Percentiles rank a stretch among this genome's conserved stretches.
Evolutionary conservation across 2,888 invertebrate species (phyloP).

Genomic region (Acanthosepion esculentum): DNA sequence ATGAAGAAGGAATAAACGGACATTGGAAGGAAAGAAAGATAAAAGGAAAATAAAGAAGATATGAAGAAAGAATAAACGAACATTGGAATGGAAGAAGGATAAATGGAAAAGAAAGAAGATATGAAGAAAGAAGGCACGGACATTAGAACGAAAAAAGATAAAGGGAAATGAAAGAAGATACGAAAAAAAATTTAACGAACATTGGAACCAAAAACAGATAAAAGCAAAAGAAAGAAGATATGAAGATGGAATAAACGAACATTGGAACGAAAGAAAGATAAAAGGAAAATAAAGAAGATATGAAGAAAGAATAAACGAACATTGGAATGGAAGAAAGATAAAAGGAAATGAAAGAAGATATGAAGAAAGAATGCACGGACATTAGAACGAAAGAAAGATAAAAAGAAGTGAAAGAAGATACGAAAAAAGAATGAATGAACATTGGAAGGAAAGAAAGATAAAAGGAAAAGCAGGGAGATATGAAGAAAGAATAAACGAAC

Average conservation of each 20-base stretch:
- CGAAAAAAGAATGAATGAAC: not conserved
- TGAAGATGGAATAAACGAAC: not conserved
- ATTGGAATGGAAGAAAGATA: not conserved
- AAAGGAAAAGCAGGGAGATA: not conserved
- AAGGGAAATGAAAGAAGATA: too few species aligned
- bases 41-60: too few species aligned
- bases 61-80: too few species aligned
- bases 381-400: not conserved
- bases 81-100: too few species aligned
- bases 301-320: not conserved
- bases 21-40: too few species aligned
- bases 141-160: too few species aligned
- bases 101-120: too few species aligned
- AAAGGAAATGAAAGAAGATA: not conserved
- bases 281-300: not conserved
- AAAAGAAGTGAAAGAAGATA: not conserved
- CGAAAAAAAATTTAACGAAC: too few species aligned
- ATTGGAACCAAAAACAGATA: too few species aligned
- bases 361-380: not conserved
- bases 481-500: not conserved
- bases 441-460: not conserved
- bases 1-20: too few species aligned
- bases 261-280: not conserved
- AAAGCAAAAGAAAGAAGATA: too few species aligned
- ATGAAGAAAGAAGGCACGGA: too few species aligned